Base-by-base conservation (phyloP, 1,140 invertebrate genomes). In the Monomorium pharaonis region DNA sequence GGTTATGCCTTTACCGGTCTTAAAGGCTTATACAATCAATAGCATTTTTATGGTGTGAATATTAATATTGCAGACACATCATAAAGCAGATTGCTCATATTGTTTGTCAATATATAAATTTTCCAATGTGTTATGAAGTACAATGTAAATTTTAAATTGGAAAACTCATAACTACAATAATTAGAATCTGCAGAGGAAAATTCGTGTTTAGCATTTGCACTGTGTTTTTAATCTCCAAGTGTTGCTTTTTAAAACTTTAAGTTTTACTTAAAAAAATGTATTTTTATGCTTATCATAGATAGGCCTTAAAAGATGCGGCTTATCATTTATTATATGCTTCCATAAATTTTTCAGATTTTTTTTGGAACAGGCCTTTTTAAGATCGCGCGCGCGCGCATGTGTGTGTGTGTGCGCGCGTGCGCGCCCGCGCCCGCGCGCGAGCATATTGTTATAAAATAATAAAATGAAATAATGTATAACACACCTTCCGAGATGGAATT, bases 121-220 rank as follows among this genome's bases (percentile, higher is more conserved):
- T 10, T 0, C 62, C 62, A 63, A n/a, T 37, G 9, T 3, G 93
- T 9, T 60, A 94, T 85, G 47, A 87, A 94, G 47, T 94, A 94
- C 2, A 94, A 51, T 5, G 89, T 91, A 16, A 95, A 94, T 0
- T 93, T 94, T 2, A 93, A 72, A 54, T 92, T 87, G 0, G 81
- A 84, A 51, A 95, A 0, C 92, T 94, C 0, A 92, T 65, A 0
- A 88, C 88, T 3, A 93, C 81, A 0, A 88, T 72, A 0, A 88
- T 47, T 6, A 91, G 30, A n/a, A 93, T 60, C 21, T 92, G 93
- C 1, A 86, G 24, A 27, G 90, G 74, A 60, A 94, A 95, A 1
- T 88, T 88, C 0, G 83, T 44, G 60, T 94, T 95, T 0, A 94
- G 18, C 16, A 81, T 78, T 42, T 92, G 85, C 6, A 94, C 30